phyloP scores from a whole-genome alignment of 2,797 vertebrate genomes.

The Lepilemur septentrionalis region DNA sequence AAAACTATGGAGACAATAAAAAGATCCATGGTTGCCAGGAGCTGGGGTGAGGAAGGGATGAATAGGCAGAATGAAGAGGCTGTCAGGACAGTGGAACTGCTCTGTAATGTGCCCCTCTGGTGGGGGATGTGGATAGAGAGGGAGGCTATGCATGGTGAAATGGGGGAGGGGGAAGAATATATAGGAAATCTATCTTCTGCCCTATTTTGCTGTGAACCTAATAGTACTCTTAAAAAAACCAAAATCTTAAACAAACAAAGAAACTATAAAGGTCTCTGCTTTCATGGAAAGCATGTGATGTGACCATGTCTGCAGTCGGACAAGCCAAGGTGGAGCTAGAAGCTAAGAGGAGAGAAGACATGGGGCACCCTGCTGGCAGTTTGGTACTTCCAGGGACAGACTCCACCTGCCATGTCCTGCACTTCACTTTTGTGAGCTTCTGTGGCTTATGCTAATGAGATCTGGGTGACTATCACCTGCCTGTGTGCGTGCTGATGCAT shows the following conservation, averaged over 20 bases:
- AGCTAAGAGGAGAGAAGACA: background rate
- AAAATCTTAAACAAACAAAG: background rate
- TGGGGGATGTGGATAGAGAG: background rate
- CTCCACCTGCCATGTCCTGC: background rate
- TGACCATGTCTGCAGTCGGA: background rate
- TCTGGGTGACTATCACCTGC: background rate
- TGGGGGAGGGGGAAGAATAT: too few relatives aligned
- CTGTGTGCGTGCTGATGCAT: too few relatives aligned
- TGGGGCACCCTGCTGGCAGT: rapidly evolving
- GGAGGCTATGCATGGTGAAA: background rate
- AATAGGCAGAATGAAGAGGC: background rate
- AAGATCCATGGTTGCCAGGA: background rate
- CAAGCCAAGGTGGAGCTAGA: background rate
- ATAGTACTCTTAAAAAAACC: background rate
- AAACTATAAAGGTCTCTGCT: background rate
- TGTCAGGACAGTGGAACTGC: background rate
- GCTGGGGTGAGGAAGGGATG: background rate
- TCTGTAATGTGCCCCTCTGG: background rate
- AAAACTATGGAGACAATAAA: background rate
- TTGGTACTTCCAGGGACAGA: background rate
- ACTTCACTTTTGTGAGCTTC: background rate
- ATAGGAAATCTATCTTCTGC: background rate
- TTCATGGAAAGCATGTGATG: background rate
- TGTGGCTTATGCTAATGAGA: background rate
- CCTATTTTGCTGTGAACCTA: background rate